phyloP scores from a whole-genome alignment of 2,113 vertebrate genomes.

The Clarias magur region DNA sequence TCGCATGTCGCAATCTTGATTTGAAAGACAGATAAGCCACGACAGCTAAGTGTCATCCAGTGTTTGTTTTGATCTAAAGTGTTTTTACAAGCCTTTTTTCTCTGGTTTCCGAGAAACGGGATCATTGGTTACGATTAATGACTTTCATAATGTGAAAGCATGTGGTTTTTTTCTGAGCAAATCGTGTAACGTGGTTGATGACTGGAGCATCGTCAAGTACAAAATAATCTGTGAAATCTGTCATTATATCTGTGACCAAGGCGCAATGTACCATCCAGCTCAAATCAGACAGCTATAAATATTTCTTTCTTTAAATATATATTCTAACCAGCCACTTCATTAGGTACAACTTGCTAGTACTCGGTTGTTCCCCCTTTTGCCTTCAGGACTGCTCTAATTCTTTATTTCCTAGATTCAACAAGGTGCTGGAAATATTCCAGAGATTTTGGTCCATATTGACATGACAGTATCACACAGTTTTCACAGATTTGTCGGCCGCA shows the following conservation, averaged over 20 bases:
- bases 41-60: not conserved
- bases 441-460: too few relatives aligned
- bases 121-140: not conserved
- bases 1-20: not conserved
- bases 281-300: slow-evolving; percentile 99
- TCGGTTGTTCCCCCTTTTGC: too few relatives aligned
- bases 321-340: too few relatives aligned
- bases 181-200: not conserved
- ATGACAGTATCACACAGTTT: too few relatives aligned
- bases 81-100: not conserved
- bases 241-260: not conserved
- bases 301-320: slow-evolving; percentile 82
- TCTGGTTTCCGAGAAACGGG: not conserved
- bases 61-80: not conserved
- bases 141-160: not conserved
- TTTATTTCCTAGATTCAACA: too few relatives aligned
- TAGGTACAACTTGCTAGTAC: too few relatives aligned
- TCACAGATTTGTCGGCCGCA: too few relatives aligned
- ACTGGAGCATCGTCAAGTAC: not conserved
- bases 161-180: not conserved
- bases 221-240: not conserved
- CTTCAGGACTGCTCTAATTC: too few relatives aligned
- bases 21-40: not conserved
- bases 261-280: slow-evolving; percentile 90
- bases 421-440: too few relatives aligned